These are phyloP conservation scores for Natrix natrix DNA, from an alignment of 2,797 vertebrate species.

Conservation along the genomic window DNA sequence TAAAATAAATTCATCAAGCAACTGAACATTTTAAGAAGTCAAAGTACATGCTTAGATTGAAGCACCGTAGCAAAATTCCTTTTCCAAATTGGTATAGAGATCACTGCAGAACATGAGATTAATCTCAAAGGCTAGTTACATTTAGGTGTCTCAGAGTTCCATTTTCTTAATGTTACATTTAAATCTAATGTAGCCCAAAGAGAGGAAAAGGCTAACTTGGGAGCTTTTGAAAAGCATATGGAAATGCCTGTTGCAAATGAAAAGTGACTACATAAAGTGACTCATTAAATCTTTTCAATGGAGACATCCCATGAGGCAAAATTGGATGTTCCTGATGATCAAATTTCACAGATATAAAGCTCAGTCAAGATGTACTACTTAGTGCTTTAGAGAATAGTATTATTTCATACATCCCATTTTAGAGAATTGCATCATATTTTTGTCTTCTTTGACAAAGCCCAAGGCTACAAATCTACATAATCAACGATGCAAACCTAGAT, in stretches of 20 bases:
- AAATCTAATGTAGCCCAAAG: slow-evolving; percentile 43
- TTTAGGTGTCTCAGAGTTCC: slow-evolving; percentile 24
- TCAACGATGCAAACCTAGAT: slow-evolving; percentile 30
- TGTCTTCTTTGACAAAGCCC: slow-evolving; percentile 30
- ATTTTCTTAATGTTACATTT: slow-evolving; percentile 38
- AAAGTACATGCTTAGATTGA: neutral
- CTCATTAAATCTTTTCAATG: slow-evolving; percentile 59
- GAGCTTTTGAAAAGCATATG: slow-evolving; percentile 48
- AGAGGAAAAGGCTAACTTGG: slow-evolving; percentile 37
- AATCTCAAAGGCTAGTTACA: slow-evolving; percentile 38
- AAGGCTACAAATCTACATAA: slow-evolving; percentile 23
- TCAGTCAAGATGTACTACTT: slow-evolving; percentile 33
- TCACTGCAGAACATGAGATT: slow-evolving; percentile 30
- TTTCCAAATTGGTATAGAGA: slow-evolving; percentile 12
- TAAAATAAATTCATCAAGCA: accelerated
- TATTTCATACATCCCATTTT: slow-evolving; percentile 29
- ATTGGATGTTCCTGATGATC: slow-evolving; percentile 29
- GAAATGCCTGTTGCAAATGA: slow-evolving; percentile 61
- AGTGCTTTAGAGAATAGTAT: slow-evolving; percentile 43
- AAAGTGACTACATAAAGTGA: slow-evolving; percentile 64
- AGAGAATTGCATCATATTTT: slow-evolving; percentile 34
- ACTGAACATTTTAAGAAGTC: neutral
- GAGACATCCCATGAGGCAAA: slow-evolving; percentile 48
- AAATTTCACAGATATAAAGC: slow-evolving; percentile 9
- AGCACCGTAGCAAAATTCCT: neutral